Evolutionary conservation across 2,113 vertebrate genomes (phyloP), one percentile per base, ranked within the genome.

Genomic region (Thinocorus orbignyianus): DNA sequence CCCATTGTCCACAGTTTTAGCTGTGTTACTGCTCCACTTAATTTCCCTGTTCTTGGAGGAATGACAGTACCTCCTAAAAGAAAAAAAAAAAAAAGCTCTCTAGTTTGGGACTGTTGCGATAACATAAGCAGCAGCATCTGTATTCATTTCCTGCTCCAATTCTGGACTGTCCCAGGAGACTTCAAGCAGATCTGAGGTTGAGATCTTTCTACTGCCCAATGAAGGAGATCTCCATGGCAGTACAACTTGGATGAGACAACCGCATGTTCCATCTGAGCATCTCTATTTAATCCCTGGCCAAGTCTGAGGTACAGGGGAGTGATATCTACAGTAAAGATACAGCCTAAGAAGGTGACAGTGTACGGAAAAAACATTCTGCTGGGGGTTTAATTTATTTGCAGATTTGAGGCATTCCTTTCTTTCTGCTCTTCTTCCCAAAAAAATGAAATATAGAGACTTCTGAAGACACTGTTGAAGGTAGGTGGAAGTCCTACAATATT

Each of bases 1-100:
- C n/a, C 23, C 22, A 19, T 35, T 31, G 17, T 5, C 55, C 4
- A 20, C 33, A 52, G 2, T 91, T 92, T 77, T 74, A 94, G 64
- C 76, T 83, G 49, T 62, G 69, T 90, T 93, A 23, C 41, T 77
- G 51, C 72, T 91, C 92, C 91, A 97, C 92, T 86, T 95, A 95
- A 74, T 93, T 44, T 70, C 51, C 73, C 90, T 3, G 17, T 54
- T 58, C 79, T 86, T 94, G 96, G 86, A 92, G 58, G 28, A 88
- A 42, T 5, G 91, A 92, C 94, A 94, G 22, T 14, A 62, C 37
- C 39, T 84, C 80, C 62, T 49, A 62, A 64, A 25, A 24, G 9
- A 22, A 28, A 51, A 72, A 70, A 55, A 44, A 42, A 10, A 30
- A 35, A 33, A 24, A 13, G 19, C 33, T 66, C 44, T 66, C 42